Percentiles rank a stretch among this genome's conserved stretches.
phyloP scores from a whole-genome alignment of 2,113 vertebrate species.

The Probosciger aterrimus region DNA sequence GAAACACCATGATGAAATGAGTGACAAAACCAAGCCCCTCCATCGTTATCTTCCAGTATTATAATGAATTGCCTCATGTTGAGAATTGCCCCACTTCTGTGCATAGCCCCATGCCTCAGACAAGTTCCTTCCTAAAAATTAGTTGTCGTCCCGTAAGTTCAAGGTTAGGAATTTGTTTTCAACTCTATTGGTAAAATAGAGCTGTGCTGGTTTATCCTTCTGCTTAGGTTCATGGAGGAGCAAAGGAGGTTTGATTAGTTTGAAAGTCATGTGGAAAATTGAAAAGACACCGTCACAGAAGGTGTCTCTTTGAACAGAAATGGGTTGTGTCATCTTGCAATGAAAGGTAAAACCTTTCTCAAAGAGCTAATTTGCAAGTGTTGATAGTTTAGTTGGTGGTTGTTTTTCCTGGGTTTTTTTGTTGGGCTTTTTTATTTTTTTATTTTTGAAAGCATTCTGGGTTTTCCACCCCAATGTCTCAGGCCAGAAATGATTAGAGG shows the following conservation, averaged over 20 bases:
- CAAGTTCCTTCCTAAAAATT: not conserved
- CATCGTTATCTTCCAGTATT: not conserved
- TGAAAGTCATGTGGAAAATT: not conserved
- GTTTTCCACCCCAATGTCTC: not conserved
- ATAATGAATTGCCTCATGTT: not conserved
- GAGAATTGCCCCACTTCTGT: not conserved
- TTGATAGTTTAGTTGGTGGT: not conserved
- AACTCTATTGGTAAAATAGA: not conserved
- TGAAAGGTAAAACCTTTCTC: not conserved
- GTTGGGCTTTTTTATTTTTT: not conserved
- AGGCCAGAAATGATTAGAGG: not conserved
- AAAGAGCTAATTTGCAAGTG: not conserved
- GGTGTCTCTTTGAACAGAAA: not conserved
- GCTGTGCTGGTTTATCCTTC: not conserved
- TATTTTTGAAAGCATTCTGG: not conserved
- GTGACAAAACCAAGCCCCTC: not conserved
- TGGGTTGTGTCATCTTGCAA: not conserved
- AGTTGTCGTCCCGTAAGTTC: accelerated
- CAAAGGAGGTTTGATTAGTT: not conserved
- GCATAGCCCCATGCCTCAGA: not conserved
- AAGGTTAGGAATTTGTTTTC: not conserved
- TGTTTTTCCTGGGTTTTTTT: not conserved
- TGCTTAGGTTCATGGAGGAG: not conserved
- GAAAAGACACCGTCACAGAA: not conserved
- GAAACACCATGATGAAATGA: not conserved